Evolutionary conservation across 2,888 invertebrate genomes (phyloP), one percentile per base, ranked within the genome.

Genomic region (Ornithoptera alexandrae): DNA sequence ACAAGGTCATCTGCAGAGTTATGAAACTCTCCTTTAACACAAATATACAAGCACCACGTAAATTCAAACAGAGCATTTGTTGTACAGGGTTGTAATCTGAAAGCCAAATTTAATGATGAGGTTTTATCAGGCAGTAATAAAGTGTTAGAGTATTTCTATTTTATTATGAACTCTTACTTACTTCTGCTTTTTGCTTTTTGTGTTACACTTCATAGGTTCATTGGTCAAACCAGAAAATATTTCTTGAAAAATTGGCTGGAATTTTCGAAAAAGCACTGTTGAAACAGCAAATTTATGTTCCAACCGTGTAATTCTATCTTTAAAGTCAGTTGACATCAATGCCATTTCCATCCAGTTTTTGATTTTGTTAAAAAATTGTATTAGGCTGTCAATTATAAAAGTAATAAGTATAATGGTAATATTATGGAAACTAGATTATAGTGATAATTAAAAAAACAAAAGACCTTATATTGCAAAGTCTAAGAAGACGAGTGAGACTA

Each of bases 321-420:
- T 93, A 83, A 98, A 97, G 70, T 97, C 96, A 76, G 95, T 95
- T 0, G 97, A 95, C 88, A 98, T 94, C 74, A 96, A 95, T 1
- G 97, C 96, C 98, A 99, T 98, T 79, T 98, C 97, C 72, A 97
- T 95, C 99, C 99, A 99, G 81, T 96, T 96, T 83, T 97, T 96
- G 81, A 98, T 98, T 92, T 98, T 98, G 74, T 95, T 95, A 83
- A 99, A 98, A 89, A 99, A 99, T 80, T 98, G 97, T 72, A 97
- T 96, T 72, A 99, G 93, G 82, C 98, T 98, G 90, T 72, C 93
- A 92, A 75, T 76, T 74, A 56, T 20, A 68, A 50, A 67, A 24
- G 62, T 50, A 15, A 15, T 73, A 71, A 64, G 36, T 24, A 63
- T 62, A 42, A 46, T 53, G 1, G 59, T 15, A 64, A 58, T 24